These are phyloP conservation scores for Eidolon dupreanum DNA, from an alignment of 2,797 vertebrate genomes.

Conservation along the genomic window DNA sequence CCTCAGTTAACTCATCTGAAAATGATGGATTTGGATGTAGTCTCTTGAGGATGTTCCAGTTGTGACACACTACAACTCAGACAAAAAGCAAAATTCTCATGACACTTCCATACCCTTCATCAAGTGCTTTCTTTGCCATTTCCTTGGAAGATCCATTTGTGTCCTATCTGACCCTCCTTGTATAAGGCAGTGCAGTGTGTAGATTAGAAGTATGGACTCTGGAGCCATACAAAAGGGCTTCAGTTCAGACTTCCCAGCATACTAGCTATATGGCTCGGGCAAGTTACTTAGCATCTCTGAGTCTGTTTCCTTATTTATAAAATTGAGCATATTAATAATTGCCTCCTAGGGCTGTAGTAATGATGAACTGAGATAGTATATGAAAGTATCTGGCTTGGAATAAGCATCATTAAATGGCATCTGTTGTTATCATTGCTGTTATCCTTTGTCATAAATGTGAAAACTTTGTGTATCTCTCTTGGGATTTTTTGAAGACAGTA, in stretches of 20 bases:
- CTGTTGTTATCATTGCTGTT: background rate
- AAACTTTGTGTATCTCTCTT: background rate
- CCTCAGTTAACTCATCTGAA: background rate
- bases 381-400: background rate
- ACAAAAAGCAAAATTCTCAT: background rate
- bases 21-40: background rate
- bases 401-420: background rate
- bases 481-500: background rate
- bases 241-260: background rate
- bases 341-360: background rate
- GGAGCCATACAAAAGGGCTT: background rate
- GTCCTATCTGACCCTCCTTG: background rate
- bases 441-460: background rate
- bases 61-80: background rate
- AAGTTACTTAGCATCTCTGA: background rate
- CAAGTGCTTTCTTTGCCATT: background rate
- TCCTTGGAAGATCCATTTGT: background rate
- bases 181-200: background rate
- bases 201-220: background rate
- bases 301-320: background rate
- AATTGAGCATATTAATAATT: background rate
- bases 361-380: background rate
- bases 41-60: background rate
- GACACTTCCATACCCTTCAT: background rate
- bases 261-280: background rate